These are phyloP conservation scores for Pyrrhosoma nymphula DNA, from an alignment of 2,888 invertebrate species.

Conservation along the genomic window DNA sequence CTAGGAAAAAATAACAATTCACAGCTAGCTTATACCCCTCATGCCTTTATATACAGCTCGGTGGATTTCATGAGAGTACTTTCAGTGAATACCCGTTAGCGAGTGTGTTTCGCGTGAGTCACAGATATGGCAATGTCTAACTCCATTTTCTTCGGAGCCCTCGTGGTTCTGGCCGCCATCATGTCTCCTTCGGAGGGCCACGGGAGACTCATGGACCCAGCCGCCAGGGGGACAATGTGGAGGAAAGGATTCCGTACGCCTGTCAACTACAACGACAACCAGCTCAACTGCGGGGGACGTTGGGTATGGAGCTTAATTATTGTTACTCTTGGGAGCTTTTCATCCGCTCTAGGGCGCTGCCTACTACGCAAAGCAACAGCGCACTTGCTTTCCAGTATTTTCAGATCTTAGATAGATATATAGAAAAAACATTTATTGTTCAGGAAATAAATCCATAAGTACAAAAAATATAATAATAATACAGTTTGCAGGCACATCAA, in stretches of 20 bases:
- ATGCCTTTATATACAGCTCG: background rate
- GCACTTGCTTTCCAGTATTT: too few species aligned
- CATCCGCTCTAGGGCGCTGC: too few species aligned
- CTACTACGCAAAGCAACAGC: too few species aligned
- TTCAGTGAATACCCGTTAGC: background rate
- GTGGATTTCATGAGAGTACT: background rate
- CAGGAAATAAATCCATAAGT: too few species aligned
- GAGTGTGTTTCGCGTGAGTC: background rate
- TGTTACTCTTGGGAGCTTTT: too few species aligned
- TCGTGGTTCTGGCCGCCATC: background rate
- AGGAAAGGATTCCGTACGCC: conserved; percentile 78
- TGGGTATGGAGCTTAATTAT: conserved; percentile 69
- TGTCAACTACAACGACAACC: conserved; percentile 80
- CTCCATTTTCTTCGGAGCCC: background rate
- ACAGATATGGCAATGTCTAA: background rate
- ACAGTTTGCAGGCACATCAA: too few species aligned
- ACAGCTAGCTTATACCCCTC: background rate
- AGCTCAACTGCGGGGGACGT: conserved; percentile 80
- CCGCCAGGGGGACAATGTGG: conserved; percentile 81
- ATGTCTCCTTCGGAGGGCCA: conserved; percentile 76
- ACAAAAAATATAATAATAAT: too few species aligned
- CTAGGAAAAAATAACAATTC: background rate
- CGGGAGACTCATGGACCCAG: conserved; percentile 80
- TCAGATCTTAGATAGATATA: too few species aligned
- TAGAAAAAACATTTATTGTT: too few species aligned